These are phyloP conservation scores for Sinocyclocheilus anophthalmus DNA, from an alignment of 2,113 vertebrate species.

Conservation along the genomic window DNA sequence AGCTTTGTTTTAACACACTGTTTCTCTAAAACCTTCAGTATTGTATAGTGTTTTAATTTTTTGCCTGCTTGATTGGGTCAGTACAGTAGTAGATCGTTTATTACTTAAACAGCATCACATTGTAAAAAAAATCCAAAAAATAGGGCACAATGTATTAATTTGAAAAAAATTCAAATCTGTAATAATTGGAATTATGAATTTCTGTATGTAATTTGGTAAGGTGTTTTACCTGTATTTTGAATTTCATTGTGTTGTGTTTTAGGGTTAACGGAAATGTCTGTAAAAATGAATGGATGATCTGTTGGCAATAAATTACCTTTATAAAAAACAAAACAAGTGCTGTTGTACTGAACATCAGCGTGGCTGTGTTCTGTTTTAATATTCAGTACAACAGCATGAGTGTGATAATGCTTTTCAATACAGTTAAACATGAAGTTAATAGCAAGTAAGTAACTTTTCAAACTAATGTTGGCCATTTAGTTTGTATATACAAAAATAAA, in stretches of 20 bases:
- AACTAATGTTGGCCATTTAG: background rate
- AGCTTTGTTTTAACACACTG: background rate
- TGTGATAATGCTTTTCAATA: background rate
- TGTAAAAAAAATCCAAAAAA: no score
- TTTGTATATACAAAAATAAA: background rate
- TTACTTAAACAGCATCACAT: background rate
- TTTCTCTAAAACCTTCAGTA: background rate
- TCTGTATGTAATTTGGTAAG: no score
- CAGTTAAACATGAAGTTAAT: background rate
- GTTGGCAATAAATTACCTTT: background rate
- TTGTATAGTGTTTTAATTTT: background rate
- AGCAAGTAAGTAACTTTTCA: no score
- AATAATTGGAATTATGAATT: no score
- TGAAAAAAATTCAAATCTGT: no score
- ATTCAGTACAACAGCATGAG: background rate
- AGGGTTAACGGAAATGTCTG: background rate
- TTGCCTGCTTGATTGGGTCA: background rate
- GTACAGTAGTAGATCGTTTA: background rate
- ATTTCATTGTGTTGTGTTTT: background rate
- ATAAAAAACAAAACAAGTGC: no score
- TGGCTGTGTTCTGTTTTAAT: background rate
- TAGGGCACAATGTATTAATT: no score
- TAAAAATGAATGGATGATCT: background rate
- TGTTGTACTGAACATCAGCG: background rate
- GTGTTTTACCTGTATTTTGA: background rate